Evolutionary conservation across 2,888 invertebrate genomes (phyloP).

Genomic region (Asteroscopus sphinx): DNA sequence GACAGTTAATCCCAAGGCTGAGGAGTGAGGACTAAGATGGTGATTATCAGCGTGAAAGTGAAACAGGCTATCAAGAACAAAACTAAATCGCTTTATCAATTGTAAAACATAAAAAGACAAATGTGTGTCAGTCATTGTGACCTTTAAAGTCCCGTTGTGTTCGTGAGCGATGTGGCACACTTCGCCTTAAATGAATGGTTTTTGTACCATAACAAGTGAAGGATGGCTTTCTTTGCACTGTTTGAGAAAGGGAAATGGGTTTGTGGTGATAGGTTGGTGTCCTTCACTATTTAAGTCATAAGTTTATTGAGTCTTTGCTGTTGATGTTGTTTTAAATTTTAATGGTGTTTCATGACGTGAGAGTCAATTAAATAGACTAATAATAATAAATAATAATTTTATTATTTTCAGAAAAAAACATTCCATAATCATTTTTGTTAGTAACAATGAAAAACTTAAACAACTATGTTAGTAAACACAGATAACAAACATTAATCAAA

Average conservation of each 20-base stretch:
- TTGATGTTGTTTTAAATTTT: no score
- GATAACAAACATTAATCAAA: no score
- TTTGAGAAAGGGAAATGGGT: slow-evolving; percentile 48
- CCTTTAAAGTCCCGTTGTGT: slow-evolving; percentile 55
- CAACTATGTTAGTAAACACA: no score
- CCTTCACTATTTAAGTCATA: no score
- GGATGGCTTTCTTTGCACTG: slow-evolving; percentile 55
- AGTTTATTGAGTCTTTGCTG: no score
- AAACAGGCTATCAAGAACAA: slow-evolving; percentile 26
- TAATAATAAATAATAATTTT: no score
- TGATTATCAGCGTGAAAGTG: slow-evolving; percentile 19
- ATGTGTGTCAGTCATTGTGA: slow-evolving; percentile 55
- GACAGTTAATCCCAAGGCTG: no score
- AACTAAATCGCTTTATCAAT: slow-evolving; percentile 44
- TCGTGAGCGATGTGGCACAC: slow-evolving; percentile 51
- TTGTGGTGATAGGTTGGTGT: slow-evolving; percentile 8
- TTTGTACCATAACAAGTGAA: slow-evolving; percentile 53
- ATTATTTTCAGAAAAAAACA: no score
- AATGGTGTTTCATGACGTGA: no score
- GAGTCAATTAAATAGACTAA: no score
- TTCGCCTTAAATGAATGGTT: slow-evolving; percentile 54
- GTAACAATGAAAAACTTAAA: no score
- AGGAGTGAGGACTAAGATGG: not conserved
- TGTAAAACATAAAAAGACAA: slow-evolving; percentile 42
- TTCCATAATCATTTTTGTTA: no score